Conservation (phyloP, 2,888 invertebrate genomes). For the Limnephilus auricula region DNA sequence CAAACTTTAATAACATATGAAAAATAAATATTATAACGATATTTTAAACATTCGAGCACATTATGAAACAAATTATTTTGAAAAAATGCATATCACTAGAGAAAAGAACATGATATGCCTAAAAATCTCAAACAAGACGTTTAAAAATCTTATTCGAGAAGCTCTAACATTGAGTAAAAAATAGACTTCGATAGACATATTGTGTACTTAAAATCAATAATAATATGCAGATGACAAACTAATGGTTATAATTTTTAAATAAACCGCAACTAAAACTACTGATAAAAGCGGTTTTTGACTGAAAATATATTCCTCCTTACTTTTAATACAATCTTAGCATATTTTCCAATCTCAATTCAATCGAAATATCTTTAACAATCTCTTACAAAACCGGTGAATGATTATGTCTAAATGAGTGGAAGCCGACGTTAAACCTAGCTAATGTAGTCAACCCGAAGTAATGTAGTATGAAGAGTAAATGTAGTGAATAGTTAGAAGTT, state of each 20-base stretch:
- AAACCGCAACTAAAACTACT: neutral
- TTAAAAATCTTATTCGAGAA: constrained; percentile 2
- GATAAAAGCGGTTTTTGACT: neutral
- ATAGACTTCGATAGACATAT: neutral
- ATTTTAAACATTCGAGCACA: constrained; percentile 2
- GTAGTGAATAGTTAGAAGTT: constrained; percentile 1
- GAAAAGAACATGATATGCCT: neutral
- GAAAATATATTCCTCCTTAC: neutral
- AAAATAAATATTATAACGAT: neutral
- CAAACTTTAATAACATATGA: constrained; percentile 2
- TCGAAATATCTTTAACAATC: neutral
- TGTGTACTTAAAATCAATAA: neutral
- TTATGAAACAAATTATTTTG: constrained; percentile 2
- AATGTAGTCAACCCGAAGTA: constrained; percentile 58
- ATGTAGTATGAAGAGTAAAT: constrained; percentile 56
- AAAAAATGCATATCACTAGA: neutral
- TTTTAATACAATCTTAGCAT: neutral
- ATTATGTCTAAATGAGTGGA: neutral
- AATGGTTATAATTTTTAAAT: neutral
- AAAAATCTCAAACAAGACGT: neutral
- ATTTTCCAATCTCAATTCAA: neutral
- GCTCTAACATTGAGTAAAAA: constrained; percentile 2
- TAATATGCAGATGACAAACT: neutral
- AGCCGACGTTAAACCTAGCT: constrained; percentile 28
- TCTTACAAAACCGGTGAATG: neutral